These are phyloP conservation scores for Uropsilus gracilis DNA, from an alignment of 2,113 vertebrate species.

Conservation along the genomic window DNA sequence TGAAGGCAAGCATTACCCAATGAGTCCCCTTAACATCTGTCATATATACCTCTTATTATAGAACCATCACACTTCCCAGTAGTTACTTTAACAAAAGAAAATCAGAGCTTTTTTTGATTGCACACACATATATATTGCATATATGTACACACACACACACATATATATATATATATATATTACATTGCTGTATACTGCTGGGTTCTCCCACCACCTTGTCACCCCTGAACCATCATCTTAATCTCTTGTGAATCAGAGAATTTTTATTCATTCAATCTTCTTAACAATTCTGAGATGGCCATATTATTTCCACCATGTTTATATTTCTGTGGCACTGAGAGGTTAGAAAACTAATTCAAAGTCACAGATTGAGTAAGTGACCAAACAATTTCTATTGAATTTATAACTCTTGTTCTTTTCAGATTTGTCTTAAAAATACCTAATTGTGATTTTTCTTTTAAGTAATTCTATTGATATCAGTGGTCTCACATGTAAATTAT, in stretches of 20 bases:
- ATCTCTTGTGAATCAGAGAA: too few species aligned
- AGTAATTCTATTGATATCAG: not conserved
- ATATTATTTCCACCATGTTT: not conserved
- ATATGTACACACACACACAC: too few species aligned
- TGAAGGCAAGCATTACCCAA: rapidly evolving
- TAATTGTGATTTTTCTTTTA: not conserved
- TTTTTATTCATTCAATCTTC: not conserved
- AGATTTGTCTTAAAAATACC: not conserved
- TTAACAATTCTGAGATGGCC: not conserved
- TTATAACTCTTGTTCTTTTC: not conserved
- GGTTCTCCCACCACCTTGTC: too few species aligned
- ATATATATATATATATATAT: too few species aligned
- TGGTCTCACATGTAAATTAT: not conserved
- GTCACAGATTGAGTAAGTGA: not conserved
- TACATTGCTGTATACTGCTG: too few species aligned
- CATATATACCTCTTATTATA: rapidly evolving
- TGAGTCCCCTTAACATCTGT: not conserved
- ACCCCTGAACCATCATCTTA: too few species aligned
- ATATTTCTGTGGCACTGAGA: not conserved
- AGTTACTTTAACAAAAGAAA: not conserved
- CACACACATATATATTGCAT: too few species aligned
- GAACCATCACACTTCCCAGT: not conserved
- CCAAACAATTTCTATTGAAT: not conserved
- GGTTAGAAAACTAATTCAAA: too few species aligned
- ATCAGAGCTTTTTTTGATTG: not conserved